phyloP scores from a whole-genome alignment of 2,113 vertebrate genomes.

The Lampris megalopsis region DNA sequence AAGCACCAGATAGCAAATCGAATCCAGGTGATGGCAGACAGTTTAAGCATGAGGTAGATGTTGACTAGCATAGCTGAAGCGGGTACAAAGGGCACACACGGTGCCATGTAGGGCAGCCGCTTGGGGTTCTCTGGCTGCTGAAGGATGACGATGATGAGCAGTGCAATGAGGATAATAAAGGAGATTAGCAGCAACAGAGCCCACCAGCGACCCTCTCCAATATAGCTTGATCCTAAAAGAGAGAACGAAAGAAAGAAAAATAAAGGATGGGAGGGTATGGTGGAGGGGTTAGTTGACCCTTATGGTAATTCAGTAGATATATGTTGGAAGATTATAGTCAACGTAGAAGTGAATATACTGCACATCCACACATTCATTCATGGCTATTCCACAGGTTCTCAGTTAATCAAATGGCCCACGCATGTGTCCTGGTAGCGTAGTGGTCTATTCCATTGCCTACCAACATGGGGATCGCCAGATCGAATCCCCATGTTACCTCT shows the following conservation, averaged over 20 bases:
- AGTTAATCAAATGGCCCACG: too few species aligned
- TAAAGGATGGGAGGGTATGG: neutral
- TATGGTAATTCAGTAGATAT: too few species aligned
- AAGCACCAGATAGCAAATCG: slow-evolving; percentile 97
- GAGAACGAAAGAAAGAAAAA: neutral
- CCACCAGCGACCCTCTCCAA: slow-evolving; percentile 92
- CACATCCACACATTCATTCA: too few species aligned
- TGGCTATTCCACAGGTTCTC: too few species aligned
- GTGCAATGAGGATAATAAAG: slow-evolving; percentile 58
- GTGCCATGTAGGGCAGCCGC: slow-evolving; percentile 97
- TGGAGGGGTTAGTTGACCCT: neutral
- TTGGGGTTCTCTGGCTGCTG: slow-evolving; percentile 98
- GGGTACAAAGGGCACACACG: slow-evolving; percentile 95
- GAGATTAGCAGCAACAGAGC: slow-evolving; percentile 88
- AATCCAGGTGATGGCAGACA: slow-evolving; percentile 97
- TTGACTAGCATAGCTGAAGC: slow-evolving; percentile 97
- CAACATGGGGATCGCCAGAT: too few species aligned
- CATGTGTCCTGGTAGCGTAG: too few species aligned
- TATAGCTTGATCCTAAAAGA: slow-evolving; percentile 79
- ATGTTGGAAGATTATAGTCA: too few species aligned
- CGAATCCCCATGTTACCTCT: too few species aligned
- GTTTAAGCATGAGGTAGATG: slow-evolving; percentile 99
- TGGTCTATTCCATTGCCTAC: too few species aligned
- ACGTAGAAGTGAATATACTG: too few species aligned
- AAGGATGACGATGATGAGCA: slow-evolving; percentile 91